Percentiles rank a stretch among this genome's conserved stretches.
These are phyloP conservation scores for Meta bourneti DNA, from an alignment of 2,888 invertebrate species.

Conservation along the genomic window DNA sequence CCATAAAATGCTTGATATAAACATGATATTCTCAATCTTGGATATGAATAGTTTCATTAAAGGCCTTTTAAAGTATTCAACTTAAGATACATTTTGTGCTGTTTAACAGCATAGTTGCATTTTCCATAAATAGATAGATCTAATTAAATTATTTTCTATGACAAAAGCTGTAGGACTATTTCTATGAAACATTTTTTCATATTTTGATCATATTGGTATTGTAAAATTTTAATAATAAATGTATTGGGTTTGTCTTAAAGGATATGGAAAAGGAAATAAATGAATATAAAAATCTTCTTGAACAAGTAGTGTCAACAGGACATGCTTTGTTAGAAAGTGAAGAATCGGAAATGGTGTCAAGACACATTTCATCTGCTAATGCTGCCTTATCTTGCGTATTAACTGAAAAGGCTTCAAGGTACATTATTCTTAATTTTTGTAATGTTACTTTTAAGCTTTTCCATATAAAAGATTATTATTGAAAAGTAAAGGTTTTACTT, in stretches of 20 bases:
- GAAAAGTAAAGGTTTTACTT: too few species aligned
- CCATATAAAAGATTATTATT: too few species aligned
- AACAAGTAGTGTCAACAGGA: background rate
- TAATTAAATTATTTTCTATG: background rate
- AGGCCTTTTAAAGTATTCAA: too few species aligned
- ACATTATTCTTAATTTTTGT: background rate
- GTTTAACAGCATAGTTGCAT: too few species aligned
- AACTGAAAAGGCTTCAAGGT: slow-evolving; percentile 28
- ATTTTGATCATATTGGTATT: background rate
- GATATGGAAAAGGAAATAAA: slow-evolving; percentile 39
- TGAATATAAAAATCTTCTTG: slow-evolving; percentile 1
- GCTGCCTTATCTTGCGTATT: background rate
- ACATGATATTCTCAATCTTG: too few species aligned
- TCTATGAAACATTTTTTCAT: background rate
- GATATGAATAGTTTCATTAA: too few species aligned
- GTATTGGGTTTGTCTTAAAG: slow-evolving; percentile 2
- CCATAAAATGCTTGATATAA: too few species aligned
- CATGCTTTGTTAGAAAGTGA: background rate
- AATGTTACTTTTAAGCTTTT: too few species aligned
- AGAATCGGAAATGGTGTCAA: background rate
- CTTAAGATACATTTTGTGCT: too few species aligned
- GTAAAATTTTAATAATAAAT: too few species aligned
- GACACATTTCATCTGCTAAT: slow-evolving; percentile 14
- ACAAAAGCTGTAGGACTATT: background rate
- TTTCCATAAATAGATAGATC: too few species aligned